Base-by-base conservation (phyloP, 2,888 invertebrate species). In the Acrobasis repandana region DNA sequence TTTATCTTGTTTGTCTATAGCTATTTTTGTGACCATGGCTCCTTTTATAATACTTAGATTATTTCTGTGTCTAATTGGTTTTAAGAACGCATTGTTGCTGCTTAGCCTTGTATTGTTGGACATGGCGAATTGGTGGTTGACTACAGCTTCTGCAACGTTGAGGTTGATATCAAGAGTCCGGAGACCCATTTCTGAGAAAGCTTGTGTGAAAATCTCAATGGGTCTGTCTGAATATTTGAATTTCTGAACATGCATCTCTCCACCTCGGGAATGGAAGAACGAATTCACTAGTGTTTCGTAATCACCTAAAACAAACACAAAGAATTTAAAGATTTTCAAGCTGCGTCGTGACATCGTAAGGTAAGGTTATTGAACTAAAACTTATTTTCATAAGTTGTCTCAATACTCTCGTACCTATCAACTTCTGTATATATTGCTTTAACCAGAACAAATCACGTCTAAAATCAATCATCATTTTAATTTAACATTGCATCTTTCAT, bases 221-320 rank as follows among this genome's bases (percentile, higher is more conserved):
- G 85, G 83, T 16, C 82, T 79, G 72, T 92, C 92, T 2, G 78
- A 74, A 67, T 91, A 74, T 66, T 92, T 91, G 66, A 92, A 90
- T 63, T 86, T 82, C 69, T 92, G 88, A 18, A 92, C 80, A 63
- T 83, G 90, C 82, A 92, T 78, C 67, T 92, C 90, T 43, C 92
- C 92, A 1, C 90, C 90, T 20, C 90, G 86, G 5, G 91, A 79
- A 72, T 92, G 92, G 75, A 87, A 88, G 65, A 83, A 80, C 9
- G 89, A 86, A 76, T 92, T 91, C 79, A 89, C 86, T 1, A 90
- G 72, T 14, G 90, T 76, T 61, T 92, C 92, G 72, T 91, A 90
- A 70, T 92, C 92, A 77, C 90, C 92, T 92, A 51, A 38, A 63
- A 50, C 20, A 47, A 20, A 48, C 18, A 54, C 48, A 47, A 52